These are phyloP conservation scores for Ganaspis sp. DNA, from an alignment of 1,140 invertebrate genomes.

Conservation along the genomic window DNA sequence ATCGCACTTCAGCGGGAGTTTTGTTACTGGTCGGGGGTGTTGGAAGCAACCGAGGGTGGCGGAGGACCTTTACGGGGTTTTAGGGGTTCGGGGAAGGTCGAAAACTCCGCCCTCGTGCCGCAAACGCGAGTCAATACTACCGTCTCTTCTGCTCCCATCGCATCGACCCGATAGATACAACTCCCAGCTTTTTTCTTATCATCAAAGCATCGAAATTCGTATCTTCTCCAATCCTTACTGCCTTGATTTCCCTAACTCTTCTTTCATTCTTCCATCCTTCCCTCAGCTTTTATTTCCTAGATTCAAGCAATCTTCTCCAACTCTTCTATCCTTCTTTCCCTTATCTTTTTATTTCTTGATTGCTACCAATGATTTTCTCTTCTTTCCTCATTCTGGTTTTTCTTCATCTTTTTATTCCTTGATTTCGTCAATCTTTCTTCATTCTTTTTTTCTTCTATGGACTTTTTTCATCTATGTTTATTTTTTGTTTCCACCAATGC, in stretches of 20 bases:
- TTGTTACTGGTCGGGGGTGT: slow-evolving; percentile 54
- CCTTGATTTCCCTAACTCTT: neutral
- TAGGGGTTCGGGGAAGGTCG: slow-evolving; percentile 53
- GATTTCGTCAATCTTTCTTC: too few relatives aligned
- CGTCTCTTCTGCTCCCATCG: slow-evolving; percentile 41
- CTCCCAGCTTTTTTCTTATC: slow-evolving; percentile 33
- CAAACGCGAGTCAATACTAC: slow-evolving; percentile 73
- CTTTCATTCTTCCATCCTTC: neutral
- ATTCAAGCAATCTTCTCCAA: too few relatives aligned
- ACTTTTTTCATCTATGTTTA: too few relatives aligned
- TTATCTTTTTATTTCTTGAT: too few relatives aligned
- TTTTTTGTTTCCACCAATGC: too few relatives aligned
- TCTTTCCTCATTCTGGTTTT: too few relatives aligned
- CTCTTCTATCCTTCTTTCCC: too few relatives aligned
- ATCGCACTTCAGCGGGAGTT: slow-evolving; percentile 70
- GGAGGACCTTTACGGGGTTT: slow-evolving; percentile 46
- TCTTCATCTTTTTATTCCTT: too few relatives aligned
- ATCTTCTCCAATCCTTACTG: neutral
- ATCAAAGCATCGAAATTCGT: slow-evolving; percentile 38
- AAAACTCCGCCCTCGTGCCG: slow-evolving; percentile 74
- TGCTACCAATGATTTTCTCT: too few relatives aligned
- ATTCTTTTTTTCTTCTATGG: too few relatives aligned
- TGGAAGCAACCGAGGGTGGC: slow-evolving; percentile 40
- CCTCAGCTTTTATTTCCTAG: too few relatives aligned
- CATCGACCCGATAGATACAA: slow-evolving; percentile 52